Conservation (phyloP, 2,888 invertebrate genomes). For the Morpho helenor region DNA sequence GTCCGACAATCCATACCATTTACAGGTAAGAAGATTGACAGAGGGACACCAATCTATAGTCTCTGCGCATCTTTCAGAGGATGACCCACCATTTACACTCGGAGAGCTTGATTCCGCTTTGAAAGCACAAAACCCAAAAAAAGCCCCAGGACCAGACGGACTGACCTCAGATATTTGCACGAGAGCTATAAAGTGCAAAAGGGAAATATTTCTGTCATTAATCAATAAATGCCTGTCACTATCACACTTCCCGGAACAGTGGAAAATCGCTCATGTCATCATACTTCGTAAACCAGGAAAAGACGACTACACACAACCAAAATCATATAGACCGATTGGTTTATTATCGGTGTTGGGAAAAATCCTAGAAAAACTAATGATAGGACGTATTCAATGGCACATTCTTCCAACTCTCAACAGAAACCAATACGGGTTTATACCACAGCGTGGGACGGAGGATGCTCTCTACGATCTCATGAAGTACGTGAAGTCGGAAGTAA, state of each 20-base stretch:
- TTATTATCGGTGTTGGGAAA: constrained; percentile 25
- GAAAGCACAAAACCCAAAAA: constrained; percentile 16
- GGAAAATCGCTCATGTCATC: constrained; percentile 27
- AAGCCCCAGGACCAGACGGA: constrained; percentile 29
- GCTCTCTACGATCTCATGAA: constrained; percentile 12
- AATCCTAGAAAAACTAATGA: constrained; percentile 21
- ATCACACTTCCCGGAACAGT: constrained; percentile 21
- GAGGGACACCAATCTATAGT: neutral
- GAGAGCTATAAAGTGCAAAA: constrained; percentile 12
- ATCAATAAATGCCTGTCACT: constrained; percentile 27
- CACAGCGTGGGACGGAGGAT: constrained; percentile 13
- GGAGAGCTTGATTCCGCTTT: constrained; percentile 16
- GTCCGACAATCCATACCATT: constrained; percentile 9
- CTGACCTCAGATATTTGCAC: constrained; percentile 31
- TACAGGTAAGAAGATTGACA: neutral
- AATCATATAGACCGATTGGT: constrained; percentile 29
- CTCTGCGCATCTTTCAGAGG: neutral
- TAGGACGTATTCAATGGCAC: constrained; percentile 20
- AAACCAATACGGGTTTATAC: constrained; percentile 26
- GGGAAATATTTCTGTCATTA: constrained; percentile 18
- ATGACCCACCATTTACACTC: constrained; percentile 17
- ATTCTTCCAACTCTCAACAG: constrained; percentile 13
- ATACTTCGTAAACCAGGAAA: constrained; percentile 28
- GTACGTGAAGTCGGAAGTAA: constrained; percentile 2
- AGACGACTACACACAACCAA: constrained; percentile 24